Evolutionary conservation across 2,797 vertebrate species (phyloP), one percentile per base, ranked within the genome.

Genomic region (Rhinogobio ventralis): DNA sequence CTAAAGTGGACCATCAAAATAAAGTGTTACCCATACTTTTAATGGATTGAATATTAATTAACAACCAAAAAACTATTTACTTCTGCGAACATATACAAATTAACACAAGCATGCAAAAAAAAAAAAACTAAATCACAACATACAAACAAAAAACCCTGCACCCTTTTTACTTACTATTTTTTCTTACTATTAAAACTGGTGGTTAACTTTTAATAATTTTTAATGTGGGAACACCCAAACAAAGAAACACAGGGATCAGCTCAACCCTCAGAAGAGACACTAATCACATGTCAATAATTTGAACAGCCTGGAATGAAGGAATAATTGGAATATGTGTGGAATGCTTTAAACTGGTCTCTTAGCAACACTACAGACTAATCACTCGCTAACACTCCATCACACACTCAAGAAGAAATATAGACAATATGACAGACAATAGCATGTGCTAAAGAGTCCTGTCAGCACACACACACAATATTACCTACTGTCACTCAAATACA

Each of bases 231-330:
- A 80, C 57, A 75, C 42, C 53, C 69, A 57, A 51, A 60, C 46
- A 46, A 33, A 85, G 11, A 75, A 28, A 68, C 75, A 82, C 25
- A 85, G 45, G 3, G 64, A 86, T 78, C 62, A 53, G 49, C 57
- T 36, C 77, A 62, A 66, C 39, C 81, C 57, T 49, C 84, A 36
- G 20, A 91, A 87, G 86, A 23, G 42, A 89, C 91, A 87, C 81
- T 93, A 91, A 94, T 93, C 92, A 91, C 91, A 92, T 91, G 92
- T 92, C 90, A 93, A 93, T 93, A 90, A 93, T 93, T 94, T 91
- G 88, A 94, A 92, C 91, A 89, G 90, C 84, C 89, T 89, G 88
- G 86, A 91, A 93, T 86, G 91, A 91, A 89, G 86, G 91, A 93
- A 91, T 85, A 80, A 53, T 10, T 55, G 85, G 92, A 93, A 91